A percentile compares a stretch with the other conserved stretches of the same genome.
Conservation (phyloP, 2,113 vertebrate species). For the Daphoenositta chrysoptera region DNA sequence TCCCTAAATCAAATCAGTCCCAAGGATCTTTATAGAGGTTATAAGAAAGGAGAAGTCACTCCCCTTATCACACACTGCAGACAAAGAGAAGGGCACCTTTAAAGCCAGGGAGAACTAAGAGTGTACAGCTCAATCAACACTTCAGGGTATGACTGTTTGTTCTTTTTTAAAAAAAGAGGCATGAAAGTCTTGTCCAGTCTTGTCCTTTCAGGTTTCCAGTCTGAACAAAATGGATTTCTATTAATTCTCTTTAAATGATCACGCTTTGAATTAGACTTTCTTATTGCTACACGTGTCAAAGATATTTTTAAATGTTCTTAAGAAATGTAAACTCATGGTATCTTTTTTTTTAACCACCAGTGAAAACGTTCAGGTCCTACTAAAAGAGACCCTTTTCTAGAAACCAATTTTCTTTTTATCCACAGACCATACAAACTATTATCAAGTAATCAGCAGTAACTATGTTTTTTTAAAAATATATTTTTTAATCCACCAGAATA, state of each 20-base stretch:
- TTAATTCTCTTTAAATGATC: not conserved
- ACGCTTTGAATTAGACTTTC: not conserved
- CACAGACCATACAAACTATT: not conserved
- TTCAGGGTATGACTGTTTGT: not conserved
- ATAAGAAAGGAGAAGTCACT: not conserved
- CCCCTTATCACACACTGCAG: not conserved
- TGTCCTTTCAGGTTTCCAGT: not conserved
- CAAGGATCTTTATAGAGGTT: not conserved
- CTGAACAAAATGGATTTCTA: not conserved
- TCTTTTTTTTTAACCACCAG: not conserved
- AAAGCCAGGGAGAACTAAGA: not conserved
- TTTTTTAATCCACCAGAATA: not conserved
- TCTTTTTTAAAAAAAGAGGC: not conserved
- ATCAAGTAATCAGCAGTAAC: not conserved
- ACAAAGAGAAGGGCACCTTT: not conserved
- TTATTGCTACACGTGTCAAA: not conserved
- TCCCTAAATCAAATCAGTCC: not conserved
- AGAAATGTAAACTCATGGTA: not conserved
- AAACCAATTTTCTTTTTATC: not conserved
- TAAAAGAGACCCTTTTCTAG: not conserved
- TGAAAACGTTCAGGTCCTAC: not conserved
- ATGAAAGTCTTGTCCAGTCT: not conserved
- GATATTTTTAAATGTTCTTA: not conserved
- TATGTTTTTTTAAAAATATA: not conserved
- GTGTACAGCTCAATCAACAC: not conserved